Evolutionary conservation across 2,797 vertebrate species (phyloP).

Genomic region (Sebastes glaucus): DNA sequence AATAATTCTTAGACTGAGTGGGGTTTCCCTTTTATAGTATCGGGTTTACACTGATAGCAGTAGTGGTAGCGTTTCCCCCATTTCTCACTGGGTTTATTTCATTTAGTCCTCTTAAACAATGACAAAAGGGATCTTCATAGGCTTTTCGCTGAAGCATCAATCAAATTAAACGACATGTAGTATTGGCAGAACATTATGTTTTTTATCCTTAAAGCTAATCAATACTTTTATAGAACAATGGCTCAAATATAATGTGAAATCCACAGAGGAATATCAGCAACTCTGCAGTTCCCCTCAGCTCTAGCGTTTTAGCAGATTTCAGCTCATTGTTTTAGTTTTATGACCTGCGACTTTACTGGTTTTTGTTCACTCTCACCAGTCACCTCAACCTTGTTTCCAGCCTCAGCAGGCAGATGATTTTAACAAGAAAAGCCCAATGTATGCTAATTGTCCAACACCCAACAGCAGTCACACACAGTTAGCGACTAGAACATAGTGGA

Average conservation of each 20-base stretch:
- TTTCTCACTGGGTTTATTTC: neutral
- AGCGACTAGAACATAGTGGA: neutral
- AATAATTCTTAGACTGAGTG: constrained; percentile 6
- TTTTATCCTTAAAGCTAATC: constrained; percentile 26
- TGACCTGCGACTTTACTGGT: neutral
- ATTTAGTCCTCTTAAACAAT: neutral
- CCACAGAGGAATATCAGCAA: neutral
- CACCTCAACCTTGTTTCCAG: neutral
- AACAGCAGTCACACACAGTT: neutral
- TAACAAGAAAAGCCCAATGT: neutral
- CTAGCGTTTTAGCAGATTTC: neutral
- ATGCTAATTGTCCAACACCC: neutral
- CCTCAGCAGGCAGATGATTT: neutral
- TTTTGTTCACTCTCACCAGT: neutral
- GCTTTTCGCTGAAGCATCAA: neutral
- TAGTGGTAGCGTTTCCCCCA: neutral
- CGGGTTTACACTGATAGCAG: neutral
- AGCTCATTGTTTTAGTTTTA: neutral
- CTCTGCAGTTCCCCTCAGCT: neutral
- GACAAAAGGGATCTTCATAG: neutral
- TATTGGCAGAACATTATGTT: constrained; percentile 5
- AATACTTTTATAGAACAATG: constrained; percentile 3
- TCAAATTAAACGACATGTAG: neutral
- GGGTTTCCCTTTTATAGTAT: neutral
- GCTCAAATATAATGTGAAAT: neutral